phyloP scores from a whole-genome alignment of 2,113 vertebrate species.

The Alaudala cheleensis region DNA sequence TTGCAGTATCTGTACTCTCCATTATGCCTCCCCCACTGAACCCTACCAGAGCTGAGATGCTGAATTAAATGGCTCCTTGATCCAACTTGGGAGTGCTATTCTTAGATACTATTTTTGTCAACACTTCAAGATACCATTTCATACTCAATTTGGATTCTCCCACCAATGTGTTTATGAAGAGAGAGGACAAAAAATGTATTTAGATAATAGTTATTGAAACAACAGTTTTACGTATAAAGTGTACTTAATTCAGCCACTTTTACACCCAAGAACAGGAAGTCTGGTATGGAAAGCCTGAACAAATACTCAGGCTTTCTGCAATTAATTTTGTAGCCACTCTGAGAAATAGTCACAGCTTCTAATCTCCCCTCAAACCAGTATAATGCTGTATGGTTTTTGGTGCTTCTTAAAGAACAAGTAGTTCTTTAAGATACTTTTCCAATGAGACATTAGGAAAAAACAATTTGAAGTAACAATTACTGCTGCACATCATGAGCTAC shows the following conservation, averaged over 20 bases:
- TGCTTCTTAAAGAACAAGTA: background rate
- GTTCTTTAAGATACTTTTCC: background rate
- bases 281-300: background rate
- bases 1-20: background rate
- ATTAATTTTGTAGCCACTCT: background rate
- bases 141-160: background rate
- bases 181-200: background rate
- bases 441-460: background rate
- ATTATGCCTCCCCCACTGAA: background rate
- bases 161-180: background rate
- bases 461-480: slow-evolving; percentile 8
- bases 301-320: slow-evolving; percentile 13
- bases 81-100: background rate
- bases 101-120: background rate
- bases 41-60: fast-evolving
- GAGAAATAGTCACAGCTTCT: background rate
- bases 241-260: background rate
- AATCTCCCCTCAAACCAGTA: background rate
- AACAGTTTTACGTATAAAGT: background rate
- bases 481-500: background rate
- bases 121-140: background rate
- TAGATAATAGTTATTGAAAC: background rate
- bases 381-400: background rate
- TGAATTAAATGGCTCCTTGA: background rate
- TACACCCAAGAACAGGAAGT: background rate